These are phyloP conservation scores for Busseola fusca DNA, from an alignment of 2,888 invertebrate genomes.

Conservation along the genomic window DNA sequence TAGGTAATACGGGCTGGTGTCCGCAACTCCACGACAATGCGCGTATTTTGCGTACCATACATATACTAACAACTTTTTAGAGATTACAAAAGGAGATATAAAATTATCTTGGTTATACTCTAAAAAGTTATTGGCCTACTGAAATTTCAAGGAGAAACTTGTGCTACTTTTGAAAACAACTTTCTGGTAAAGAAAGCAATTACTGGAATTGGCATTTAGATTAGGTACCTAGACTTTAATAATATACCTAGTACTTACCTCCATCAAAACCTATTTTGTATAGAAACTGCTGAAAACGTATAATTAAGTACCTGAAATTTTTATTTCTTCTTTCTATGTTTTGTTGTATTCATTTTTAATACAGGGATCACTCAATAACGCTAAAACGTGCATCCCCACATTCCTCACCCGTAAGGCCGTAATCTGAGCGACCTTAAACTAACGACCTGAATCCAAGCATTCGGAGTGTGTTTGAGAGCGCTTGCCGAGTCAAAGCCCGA, in stretches of 20 bases:
- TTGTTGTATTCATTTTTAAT: not conserved
- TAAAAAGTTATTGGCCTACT: too few species aligned
- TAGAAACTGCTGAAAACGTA: not conserved
- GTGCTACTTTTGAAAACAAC: slow-evolving; percentile 6
- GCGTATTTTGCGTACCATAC: too few species aligned
- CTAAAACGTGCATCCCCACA: slow-evolving; percentile 13
- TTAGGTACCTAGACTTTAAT: not conserved
- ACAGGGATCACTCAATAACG: slow-evolving; percentile 6
- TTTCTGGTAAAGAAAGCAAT: not conserved
- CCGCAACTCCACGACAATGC: too few species aligned
- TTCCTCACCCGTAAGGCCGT: slow-evolving; percentile 10
- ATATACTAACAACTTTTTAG: not conserved
- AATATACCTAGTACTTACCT: not conserved
- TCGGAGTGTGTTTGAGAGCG: slow-evolving; percentile 57
- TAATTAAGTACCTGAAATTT: not conserved
- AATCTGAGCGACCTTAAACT: slow-evolving; percentile 65
- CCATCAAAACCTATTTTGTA: not conserved
- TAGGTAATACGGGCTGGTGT: too few species aligned
- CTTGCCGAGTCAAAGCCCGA: slow-evolving; percentile 66
- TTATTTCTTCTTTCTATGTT: not conserved
- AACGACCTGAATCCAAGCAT: slow-evolving; percentile 56
- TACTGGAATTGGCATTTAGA: slow-evolving; percentile 1
- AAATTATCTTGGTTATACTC: not conserved
- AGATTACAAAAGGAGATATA: too few species aligned
- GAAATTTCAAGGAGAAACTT: not conserved